Evolutionary conservation across 1,140 invertebrate species (phyloP), one percentile per base, ranked within the genome.

Genomic region (Papilio polytes): DNA sequence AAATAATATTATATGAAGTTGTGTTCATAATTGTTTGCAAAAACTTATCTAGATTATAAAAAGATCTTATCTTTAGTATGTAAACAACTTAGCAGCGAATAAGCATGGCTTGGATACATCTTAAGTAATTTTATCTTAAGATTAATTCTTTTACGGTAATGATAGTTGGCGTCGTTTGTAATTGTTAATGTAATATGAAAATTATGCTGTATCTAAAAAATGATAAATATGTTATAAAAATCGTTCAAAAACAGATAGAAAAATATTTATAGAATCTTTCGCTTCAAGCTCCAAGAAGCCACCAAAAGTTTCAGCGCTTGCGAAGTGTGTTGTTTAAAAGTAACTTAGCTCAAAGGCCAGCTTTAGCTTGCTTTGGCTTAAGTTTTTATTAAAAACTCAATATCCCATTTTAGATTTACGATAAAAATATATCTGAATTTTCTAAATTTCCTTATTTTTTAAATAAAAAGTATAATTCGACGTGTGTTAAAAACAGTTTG

Each of bases 331-430:
- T 59, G 56, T 59, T 18, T 59, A 20, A 63, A 63, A 63, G 59
- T 26, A 63, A 63, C 59, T 63, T 63, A 13, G 9, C 59, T 63
- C 59, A 63, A 63, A 63, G 22, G 20, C 59, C 59, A 63, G 59
- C 59, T 22, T 63, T 63, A 26, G 22, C 59, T 63, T 22, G 59
- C 59, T 63, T 31, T 22, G 10, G 22, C 59, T 63, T 63, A 12
- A 13, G 12, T 26, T 63, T 63, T 63, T 26, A 63, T 63, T 63
- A 63, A 63, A 63, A 63, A 63, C 22, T 63, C 9, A 63, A 26
- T 12, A 63, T 63, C 59, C 2, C 9, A 13, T 63, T 36, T 31
- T 13, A 31, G 12, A 70, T 66, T 26, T 31, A 3, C 3, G 8
- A 63, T 22, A 15, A 26, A 13, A 22, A 59, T 20, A 59, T 10